phyloP scores from a whole-genome alignment of 1,140 invertebrate genomes.

The Babylonia areolata region DNA sequence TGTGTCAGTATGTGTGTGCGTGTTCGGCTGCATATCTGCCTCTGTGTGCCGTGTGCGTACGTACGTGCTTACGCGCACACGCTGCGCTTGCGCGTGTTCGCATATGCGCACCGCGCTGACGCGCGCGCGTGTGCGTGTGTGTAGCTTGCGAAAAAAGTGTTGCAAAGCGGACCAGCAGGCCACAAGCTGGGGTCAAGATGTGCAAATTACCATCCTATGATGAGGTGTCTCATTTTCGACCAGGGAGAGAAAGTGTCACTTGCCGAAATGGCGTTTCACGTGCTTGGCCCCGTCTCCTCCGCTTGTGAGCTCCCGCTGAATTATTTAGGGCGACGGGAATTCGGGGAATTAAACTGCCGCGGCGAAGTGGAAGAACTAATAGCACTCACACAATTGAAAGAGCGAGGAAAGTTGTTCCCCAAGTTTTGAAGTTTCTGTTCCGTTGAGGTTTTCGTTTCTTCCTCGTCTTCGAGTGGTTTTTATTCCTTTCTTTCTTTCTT shows the following conservation, averaged over 20 bases:
- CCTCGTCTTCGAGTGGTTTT: background rate
- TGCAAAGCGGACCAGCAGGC: background rate
- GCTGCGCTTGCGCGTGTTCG: no score
- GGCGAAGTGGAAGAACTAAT: constrained; percentile 27
- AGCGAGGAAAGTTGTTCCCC: background rate
- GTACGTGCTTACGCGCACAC: no score
- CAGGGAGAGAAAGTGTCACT: background rate
- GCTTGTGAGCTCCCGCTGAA: background rate
- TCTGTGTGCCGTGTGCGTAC: no score
- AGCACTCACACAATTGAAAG: constrained; percentile 24
- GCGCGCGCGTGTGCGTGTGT: no score
- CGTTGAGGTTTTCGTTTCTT: no score
- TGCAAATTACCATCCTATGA: background rate
- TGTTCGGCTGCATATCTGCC: background rate
- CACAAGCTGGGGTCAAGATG: background rate
- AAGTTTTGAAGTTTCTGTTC: background rate
- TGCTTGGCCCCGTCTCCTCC: background rate
- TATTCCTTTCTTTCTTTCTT: no score
- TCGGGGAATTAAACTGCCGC: constrained; percentile 13
- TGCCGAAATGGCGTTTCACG: background rate
- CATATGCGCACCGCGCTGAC: no score
- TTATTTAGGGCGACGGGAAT: constrained; percentile 21
- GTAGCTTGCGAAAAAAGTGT: background rate
- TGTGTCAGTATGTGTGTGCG: no score
- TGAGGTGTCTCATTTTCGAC: constrained; percentile 14